Base-by-base conservation (phyloP, 2,888 invertebrate species). In the Himalopsyche tibetana region DNA sequence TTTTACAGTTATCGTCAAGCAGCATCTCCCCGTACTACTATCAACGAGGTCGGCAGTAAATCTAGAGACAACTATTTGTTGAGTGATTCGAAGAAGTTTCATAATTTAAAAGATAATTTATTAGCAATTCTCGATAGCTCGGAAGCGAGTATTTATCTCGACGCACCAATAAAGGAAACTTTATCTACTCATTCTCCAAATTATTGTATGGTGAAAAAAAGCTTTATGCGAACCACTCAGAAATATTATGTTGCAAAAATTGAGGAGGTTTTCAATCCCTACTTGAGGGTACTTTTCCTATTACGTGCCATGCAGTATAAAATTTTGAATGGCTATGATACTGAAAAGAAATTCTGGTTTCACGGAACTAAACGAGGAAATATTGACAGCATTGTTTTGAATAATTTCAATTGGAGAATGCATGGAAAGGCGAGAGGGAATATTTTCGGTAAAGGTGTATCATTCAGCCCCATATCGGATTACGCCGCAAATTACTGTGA, bases 381-480 rank as follows among this genome's bases (percentile, higher is more conserved):
- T 84, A 84, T 90, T 2, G 63, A 87, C 12, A 88, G 83, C 15
- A 91, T 91, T 79, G 90, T 89, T 80, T 74, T 74, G 51, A 86
- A 89, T 38, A 91, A 91, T 88, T 90, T 90, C 55, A 88, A 91
- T 87, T 90, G 90, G 90, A 89, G 90, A 55, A 84, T 89, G 17
- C 89, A 89, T 79, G 90, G 90, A 17, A 84, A 74, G 17, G 63
- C 87, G 9, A 85, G 79, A 56, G 90, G 90, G 1, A 88, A 89
- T 80, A 88, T 85, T 40, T 90, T 89, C 89, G 91, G 91, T 12
- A 88, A 90, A 80, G 91, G 91, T 38, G 90, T 90, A 0, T 89
- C 89, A 28, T 90, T 91, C 88, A 87, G 90, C 6, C 89, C 90
- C 8, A 87, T 88, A 63, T 86, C 90, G 1, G 89, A 85, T 80